Percentiles rank a stretch among this genome's conserved stretches.
phyloP scores from a whole-genome alignment of 2,797 vertebrate genomes.

The Onychomys torridus region DNA sequence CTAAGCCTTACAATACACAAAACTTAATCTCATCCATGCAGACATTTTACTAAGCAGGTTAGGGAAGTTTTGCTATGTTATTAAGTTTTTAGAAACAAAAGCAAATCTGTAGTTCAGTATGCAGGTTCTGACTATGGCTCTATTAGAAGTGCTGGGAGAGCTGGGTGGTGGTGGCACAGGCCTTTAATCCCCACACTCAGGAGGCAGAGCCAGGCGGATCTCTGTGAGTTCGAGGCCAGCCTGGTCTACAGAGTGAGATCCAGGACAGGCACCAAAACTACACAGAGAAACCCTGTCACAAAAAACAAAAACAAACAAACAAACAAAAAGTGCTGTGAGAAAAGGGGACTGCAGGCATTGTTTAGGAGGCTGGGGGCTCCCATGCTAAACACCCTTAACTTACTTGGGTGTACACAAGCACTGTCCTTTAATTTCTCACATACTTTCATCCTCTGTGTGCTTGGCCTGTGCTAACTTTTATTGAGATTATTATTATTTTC shows the following conservation, averaged over 20 bases:
- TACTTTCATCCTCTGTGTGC: neutral
- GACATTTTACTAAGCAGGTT: conserved; percentile 44
- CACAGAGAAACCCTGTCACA: too few relatives aligned
- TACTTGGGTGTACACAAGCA: conserved; percentile 9
- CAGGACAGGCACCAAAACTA: too few relatives aligned
- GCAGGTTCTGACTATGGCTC: neutral
- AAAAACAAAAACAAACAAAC: too few relatives aligned
- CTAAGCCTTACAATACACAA: conserved; percentile 23
- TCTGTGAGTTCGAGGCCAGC: too few relatives aligned
- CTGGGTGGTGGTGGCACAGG: too few relatives aligned
- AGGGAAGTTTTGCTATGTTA: conserved; percentile 17
- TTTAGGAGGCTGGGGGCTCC: conserved; percentile 7
- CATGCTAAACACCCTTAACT: conserved; percentile 32
- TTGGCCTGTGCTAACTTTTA: conserved; percentile 22
- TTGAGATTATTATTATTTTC: conserved; percentile 29
- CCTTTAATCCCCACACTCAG: too few relatives aligned
- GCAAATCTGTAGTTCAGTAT: neutral
- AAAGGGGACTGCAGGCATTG: neutral
- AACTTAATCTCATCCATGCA: conserved; percentile 49
- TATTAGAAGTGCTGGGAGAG: conserved; percentile 31
- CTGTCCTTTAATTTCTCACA: conserved; percentile 46
- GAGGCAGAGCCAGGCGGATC: too few relatives aligned
- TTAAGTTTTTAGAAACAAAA: conserved; percentile 21
- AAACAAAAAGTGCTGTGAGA: neutral
- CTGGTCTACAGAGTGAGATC: too few relatives aligned